Conservation (phyloP, 2,113 vertebrate genomes). For the Globicephala melas region DNA sequence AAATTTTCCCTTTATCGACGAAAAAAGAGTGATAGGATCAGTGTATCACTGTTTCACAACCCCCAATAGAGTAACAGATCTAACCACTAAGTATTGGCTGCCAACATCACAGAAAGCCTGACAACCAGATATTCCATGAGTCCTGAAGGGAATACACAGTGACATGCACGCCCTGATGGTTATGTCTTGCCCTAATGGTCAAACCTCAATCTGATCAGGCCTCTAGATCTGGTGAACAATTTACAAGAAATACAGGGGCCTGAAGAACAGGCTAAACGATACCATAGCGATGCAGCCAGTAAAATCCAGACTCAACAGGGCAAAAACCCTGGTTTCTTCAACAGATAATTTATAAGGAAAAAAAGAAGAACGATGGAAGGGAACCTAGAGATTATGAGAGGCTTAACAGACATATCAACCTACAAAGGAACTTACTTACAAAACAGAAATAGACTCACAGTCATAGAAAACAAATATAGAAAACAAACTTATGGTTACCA, state of each 20-base stretch:
- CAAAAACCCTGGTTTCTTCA: not conserved
- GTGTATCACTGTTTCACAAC: not conserved
- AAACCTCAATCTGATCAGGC: not conserved
- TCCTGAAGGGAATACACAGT: not conserved
- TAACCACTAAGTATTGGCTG: fast-evolving
- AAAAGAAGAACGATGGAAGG: not conserved
- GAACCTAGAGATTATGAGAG: not conserved
- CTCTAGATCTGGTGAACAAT: not conserved
- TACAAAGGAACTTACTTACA: not conserved
- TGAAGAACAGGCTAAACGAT: not conserved
- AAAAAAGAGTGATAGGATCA: not conserved
- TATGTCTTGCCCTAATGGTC: not conserved
- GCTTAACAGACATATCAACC: not conserved
- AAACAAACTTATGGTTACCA: not conserved
- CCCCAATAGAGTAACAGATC: fast-evolving
- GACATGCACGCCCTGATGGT: not conserved
- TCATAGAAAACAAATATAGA: not conserved
- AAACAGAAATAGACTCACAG: not conserved
- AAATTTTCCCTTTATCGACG: not conserved
- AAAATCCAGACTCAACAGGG: not conserved
- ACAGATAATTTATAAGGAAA: not conserved
- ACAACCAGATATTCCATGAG: too few relatives aligned
- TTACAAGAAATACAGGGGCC: not conserved
- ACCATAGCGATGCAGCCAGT: not conserved
- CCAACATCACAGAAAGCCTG: not conserved